Evolutionary conservation across 2,113 vertebrate species (phyloP), one percentile per base, ranked within the genome.

Genomic region (Oophaga pumilio): DNA sequence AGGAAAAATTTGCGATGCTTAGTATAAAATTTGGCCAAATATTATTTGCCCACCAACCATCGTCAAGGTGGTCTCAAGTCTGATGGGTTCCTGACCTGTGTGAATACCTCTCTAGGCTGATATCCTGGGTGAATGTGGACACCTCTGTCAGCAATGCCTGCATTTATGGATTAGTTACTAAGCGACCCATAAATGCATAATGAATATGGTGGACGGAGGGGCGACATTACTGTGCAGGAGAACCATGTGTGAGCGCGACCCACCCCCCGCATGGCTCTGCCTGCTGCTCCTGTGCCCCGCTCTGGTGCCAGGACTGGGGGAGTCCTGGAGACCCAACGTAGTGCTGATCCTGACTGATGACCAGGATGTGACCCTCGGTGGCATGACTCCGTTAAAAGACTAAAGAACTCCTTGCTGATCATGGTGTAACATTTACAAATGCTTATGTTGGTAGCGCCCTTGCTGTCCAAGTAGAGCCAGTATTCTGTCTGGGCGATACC

Each of bases 401-500:
- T 0, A 96, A 94, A 59, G 95, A 96, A 66, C 95, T 99, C 0
- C 97, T 99, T 17, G 97, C 95, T 1, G 96, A 97, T 49, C 96
- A 95, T 87, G 98, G 97, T 56, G 94, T 99, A 78, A 96, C 96
- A 0, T 99, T 99, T 88, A 92, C 94, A 11, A 99, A 96, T 0
- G 95, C 97, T 9, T 99, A 97, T 0, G 98, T 99, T n/a, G 96
- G 97, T 91, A 99, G 97, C 91, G 97, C 98, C 0, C 95, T 68
- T 99, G 98, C 93, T 99, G 98, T 90, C 98, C 98, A 11, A 99
- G 98, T 89, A 94, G 98, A 84, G 97, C 98, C 82, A 99, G 97
- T 88, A 98, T 99, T 94, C 94, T 99, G 91, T 98, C 98, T 0
- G 98, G 98, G 24, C 98, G 98, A 90, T 99, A 99, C 33, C 97